Evolutionary conservation across 2,888 invertebrate species (phyloP), one percentile per base, ranked within the genome.

Genomic region (Zaprionus lineosus): DNA sequence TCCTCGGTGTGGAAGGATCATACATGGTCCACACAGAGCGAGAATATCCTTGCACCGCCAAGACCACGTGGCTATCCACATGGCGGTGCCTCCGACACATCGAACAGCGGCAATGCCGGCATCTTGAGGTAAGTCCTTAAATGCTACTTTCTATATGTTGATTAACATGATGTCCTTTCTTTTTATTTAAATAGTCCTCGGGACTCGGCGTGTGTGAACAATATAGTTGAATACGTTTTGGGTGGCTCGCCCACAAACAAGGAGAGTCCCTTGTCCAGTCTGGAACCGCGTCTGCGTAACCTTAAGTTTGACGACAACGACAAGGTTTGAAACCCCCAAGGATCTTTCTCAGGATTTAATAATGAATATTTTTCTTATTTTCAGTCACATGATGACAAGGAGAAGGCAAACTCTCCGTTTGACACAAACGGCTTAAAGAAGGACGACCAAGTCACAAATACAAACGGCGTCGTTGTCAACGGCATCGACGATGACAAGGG

Each of bases 211-310:
- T 93, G 94, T 74, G 97, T 98, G 77, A 98, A 98, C n/a, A n/a
- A n/a, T 92, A 98, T 98, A 97, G 98, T 98, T 48, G 98, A 99
- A 91, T 98, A 98, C 90, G 98, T 99, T 58, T 92, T 99, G 84
- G 96, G 98, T 72, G 96, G 95, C 68, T 97, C 96, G 66, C 97
- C 97, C 14, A 97, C 97, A 74, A 92, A 93, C 81, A 94, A 94
- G 89, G 94, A 94, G 82, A 90, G 90, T 60, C 91, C 91, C 73
- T 87, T 92, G 68, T 90, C 90, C 21, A 90, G 90, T 5, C 87
- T 94, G 61, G 94, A 94, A 82, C 92, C 93, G 40, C 91, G 94
- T 69, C 92, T 94, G 91, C 91, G 94, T 69, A 91, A 91, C 52
- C 89, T 94, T 41, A 93, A 92, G 75, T 91, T 93, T 86, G 93